Evolutionary conservation across 2,888 invertebrate species (phyloP).

Genomic region (Catonia carolina): DNA sequence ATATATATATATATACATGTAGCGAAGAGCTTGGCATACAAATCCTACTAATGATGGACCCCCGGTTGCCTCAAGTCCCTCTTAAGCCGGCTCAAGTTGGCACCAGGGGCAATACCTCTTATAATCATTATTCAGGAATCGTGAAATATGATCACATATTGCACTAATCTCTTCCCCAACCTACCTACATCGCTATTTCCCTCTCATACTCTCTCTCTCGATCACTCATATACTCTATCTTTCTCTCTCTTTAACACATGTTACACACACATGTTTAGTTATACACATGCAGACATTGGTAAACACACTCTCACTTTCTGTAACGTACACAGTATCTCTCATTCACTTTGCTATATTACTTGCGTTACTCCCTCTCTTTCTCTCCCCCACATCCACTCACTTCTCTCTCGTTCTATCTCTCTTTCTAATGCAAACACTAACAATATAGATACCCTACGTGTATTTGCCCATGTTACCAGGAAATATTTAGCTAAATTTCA

Average conservation of each 20-base stretch:
- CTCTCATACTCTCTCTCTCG: neutral
- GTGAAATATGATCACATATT: conserved; percentile 13
- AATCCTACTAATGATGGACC: conserved; percentile 8
- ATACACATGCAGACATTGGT: no score
- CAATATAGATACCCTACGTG: no score
- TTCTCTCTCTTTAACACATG: neutral
- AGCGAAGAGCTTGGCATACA: no score
- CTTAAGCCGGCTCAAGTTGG: conserved; percentile 10
- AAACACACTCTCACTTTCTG: no score
- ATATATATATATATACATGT: no score
- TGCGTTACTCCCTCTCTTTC: neutral
- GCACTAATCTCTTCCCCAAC: conserved; percentile 3
- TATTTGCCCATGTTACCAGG: no score
- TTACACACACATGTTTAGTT: neutral
- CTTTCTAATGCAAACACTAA: neutral
- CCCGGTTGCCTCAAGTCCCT: neutral
- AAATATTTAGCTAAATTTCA: no score
- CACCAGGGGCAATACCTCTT: conserved; percentile 1
- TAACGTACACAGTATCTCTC: neutral
- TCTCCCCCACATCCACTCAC: neutral
- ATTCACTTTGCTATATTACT: no score
- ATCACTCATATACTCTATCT: neutral
- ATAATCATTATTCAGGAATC: conserved; percentile 15
- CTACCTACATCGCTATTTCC: neutral
- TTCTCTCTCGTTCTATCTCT: neutral